Conservation (phyloP, 1,140 invertebrate genomes). For the Pachyrhynchus sulphureomaculatus region DNA sequence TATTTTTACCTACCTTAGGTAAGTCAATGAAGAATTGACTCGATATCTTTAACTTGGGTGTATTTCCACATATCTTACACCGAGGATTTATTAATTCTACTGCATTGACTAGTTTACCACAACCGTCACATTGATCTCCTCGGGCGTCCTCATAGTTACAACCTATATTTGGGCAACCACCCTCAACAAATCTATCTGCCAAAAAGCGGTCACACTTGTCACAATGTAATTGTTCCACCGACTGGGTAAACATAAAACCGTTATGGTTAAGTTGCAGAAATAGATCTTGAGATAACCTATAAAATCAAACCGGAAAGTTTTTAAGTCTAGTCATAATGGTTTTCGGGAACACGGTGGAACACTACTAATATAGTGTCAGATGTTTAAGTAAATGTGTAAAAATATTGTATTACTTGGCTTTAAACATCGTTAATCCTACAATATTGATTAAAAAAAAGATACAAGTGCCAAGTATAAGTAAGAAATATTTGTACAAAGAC, state of each 20-base stretch:
- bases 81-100: conserved; percentile 85
- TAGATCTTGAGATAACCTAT: conserved; percentile 82
- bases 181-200: conserved; percentile 91
- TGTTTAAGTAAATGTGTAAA: too few species aligned
- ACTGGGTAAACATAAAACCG: conserved; percentile 80
- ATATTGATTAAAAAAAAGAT: too few species aligned
- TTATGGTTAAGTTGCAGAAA: conserved; percentile 84
- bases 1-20: conserved; percentile 77
- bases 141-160: conserved; percentile 92
- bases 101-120: conserved; percentile 95
- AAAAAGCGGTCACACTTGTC: conserved; percentile 82
- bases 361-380: too few species aligned
- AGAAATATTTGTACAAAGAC: too few species aligned
- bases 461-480: too few species aligned
- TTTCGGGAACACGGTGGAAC: too few species aligned
- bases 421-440: too few species aligned
- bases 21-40: conserved; percentile 93
- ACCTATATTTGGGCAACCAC: conserved; percentile 86
- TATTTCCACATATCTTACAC: conserved; percentile 86
- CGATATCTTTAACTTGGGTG: conserved; percentile 75
- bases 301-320: conserved; percentile 37
- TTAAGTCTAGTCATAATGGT: too few species aligned
- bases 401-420: too few species aligned
- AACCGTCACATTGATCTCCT: conserved; percentile 98
- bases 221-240: conserved; percentile 91